A percentile compares a stretch with the other conserved stretches of the same genome.
Evolutionary conservation across 2,113 vertebrate genomes (phyloP).

Genomic region (Delphinus delphis): DNA sequence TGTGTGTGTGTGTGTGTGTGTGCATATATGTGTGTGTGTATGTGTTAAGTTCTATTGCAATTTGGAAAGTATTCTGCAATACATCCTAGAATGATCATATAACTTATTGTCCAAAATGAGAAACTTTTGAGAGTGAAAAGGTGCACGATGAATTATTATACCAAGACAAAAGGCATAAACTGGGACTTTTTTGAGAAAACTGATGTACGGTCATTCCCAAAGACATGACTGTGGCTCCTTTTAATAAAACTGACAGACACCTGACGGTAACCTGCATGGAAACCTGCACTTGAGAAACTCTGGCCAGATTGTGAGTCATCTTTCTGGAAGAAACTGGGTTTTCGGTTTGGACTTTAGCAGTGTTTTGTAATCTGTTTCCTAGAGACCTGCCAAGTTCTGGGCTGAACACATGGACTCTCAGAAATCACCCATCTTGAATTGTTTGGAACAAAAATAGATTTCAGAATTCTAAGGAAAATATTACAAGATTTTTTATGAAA

Average conservation of each 20-base stretch:
- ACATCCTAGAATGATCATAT: too few species aligned
- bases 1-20: rapidly evolving
- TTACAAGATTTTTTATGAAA: background rate
- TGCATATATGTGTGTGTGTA: background rate
- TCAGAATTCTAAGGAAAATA: background rate
- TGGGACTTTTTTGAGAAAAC: background rate
- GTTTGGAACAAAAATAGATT: background rate
- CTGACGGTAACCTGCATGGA: background rate
- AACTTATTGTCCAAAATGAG: background rate
- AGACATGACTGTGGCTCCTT: background rate
- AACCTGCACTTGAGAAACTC: background rate
- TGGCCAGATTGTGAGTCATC: background rate
- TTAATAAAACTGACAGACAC: background rate
- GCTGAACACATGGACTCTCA: background rate
- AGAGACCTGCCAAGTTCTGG: background rate
- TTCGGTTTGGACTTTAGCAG: background rate
- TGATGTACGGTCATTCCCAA: background rate
- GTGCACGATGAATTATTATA: background rate
- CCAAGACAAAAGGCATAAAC: background rate
- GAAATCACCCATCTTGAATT: constrained; percentile 23
- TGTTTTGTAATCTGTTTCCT: constrained; percentile 27
- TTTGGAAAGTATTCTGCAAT: background rate
- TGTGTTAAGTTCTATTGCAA: background rate
- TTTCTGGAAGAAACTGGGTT: background rate
- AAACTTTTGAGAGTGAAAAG: background rate